Evolutionary conservation across 2,888 invertebrate species (phyloP), one percentile per base, ranked within the genome.

Genomic region (Cyclophora albipunctata): DNA sequence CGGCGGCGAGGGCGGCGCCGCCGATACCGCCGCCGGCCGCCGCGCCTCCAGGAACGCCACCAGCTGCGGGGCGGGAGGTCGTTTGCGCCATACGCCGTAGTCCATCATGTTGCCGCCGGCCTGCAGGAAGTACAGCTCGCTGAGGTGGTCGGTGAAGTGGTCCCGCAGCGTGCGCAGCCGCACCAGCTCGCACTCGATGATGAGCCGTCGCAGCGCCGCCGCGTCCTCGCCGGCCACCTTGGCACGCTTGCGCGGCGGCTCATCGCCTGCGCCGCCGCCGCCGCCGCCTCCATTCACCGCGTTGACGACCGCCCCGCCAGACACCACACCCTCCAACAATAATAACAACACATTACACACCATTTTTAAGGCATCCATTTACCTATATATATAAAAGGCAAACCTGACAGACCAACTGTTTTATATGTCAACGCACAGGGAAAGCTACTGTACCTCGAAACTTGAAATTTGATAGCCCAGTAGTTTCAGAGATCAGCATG

Each of bases 21-120:
- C 92, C 45, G 63, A 52, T 42, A 67, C 69, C 6, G 75, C 90
- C 59, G 91, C 90, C 66, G 94, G 90, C 54, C 91, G 90, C 65
- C 93, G 92, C 68, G 94, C 93, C 71, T 93, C 93, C 64, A 95
- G 86, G 78, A 95, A 96, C 49, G 93, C 91, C 54, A 93, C 74
- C 71, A 95, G 93, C 75, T 93, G 93, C 54, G 93, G 91, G 60
- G 92, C 91, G 52, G 94, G 92, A 59, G 95, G 93, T 66, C 94
- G 90, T 80, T 95, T 96, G 64, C 94, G 93, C 94, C 96, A 97
- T 63, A 91, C 89, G 64, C 92, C 92, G 82, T 94, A 95, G 78
- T 98, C 97, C 92, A 96, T 93, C 90, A 97, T 92, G 84, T 96
- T 95, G 58, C 96, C 95, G 64, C 94, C 94, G 67, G 92, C 92